Percentiles rank a stretch among this genome's conserved stretches.
These are phyloP conservation scores for Acleris cristana DNA, from an alignment of 2,888 invertebrate species.

Conservation along the genomic window DNA sequence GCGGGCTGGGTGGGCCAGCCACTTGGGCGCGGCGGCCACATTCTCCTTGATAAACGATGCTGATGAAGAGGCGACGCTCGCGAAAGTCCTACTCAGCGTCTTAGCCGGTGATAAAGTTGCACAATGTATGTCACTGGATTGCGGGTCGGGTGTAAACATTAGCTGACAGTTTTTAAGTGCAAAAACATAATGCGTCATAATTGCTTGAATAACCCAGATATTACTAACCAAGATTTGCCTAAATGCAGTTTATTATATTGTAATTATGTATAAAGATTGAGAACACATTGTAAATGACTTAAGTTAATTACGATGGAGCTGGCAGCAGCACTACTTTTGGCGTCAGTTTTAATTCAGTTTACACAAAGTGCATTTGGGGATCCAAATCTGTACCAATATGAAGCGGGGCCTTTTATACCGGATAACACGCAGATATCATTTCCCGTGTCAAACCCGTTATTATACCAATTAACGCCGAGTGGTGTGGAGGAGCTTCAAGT, in stretches of 20 bases:
- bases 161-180: slow-evolving; percentile 70
- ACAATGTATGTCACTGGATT: slow-evolving; percentile 76
- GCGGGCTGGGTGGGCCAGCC: slow-evolving; percentile 62
- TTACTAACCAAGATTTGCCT: slow-evolving; percentile 49
- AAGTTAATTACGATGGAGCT: slow-evolving; percentile 54
- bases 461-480: slow-evolving; percentile 23
- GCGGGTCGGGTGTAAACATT: slow-evolving; percentile 75
- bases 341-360: slow-evolving; percentile 45
- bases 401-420: slow-evolving; percentile 49
- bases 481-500: slow-evolving; percentile 29
- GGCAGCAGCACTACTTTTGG: slow-evolving; percentile 45
- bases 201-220: slow-evolving; percentile 51
- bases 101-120: slow-evolving; percentile 76
- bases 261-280: slow-evolving; percentile 29
- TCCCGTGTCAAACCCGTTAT: slow-evolving; percentile 31
- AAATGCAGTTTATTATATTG: slow-evolving; percentile 47
- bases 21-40: slow-evolving; percentile 71
- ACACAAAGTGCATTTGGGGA: slow-evolving; percentile 32
- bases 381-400: slow-evolving; percentile 47
- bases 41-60: slow-evolving; percentile 73
- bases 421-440: slow-evolving; percentile 35
- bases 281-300: slow-evolving; percentile 42
- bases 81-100: slow-evolving; percentile 69
- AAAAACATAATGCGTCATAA: slow-evolving; percentile 58
- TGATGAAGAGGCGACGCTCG: slow-evolving; percentile 67